Evolutionary conservation across 2,888 invertebrate genomes (phyloP).

Genomic region (Harpalus rubripes): DNA sequence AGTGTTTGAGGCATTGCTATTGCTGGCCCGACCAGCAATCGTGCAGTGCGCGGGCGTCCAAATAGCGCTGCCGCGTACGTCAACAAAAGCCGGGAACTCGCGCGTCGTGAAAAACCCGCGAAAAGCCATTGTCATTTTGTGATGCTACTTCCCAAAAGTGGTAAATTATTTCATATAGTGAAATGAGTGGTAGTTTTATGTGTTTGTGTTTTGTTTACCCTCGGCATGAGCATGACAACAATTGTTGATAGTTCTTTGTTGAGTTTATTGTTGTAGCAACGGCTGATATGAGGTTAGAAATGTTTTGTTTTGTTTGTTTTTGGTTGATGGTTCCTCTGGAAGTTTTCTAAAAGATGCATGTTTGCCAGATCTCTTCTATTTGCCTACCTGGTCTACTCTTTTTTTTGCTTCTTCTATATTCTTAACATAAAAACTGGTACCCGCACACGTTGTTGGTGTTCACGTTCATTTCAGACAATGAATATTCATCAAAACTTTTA

Average conservation of each 20-base stretch:
- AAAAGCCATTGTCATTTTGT: background rate
- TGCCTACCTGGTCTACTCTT: background rate
- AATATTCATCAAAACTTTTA: too few relatives aligned
- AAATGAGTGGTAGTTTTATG: background rate
- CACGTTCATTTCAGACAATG: too few relatives aligned
- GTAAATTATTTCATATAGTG: constrained; percentile 30
- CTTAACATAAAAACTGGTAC: too few relatives aligned
- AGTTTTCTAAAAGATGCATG: background rate
- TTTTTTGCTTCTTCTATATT: too few relatives aligned
- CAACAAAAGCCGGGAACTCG: constrained; percentile 36
- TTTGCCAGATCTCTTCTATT: background rate
- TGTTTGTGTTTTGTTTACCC: constrained; percentile 50
- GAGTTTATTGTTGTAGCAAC: constrained; percentile 28
- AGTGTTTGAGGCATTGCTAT: constrained; percentile 12
- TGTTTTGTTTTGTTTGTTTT: background rate
- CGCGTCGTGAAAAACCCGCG: background rate
- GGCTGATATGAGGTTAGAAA: constrained; percentile 19
- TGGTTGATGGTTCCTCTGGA: background rate
- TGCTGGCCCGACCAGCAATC: constrained; percentile 34
- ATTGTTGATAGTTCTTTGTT: constrained; percentile 17
- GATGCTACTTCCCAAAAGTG: constrained; percentile 7
- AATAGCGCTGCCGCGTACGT: background rate
- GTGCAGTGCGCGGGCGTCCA: constrained; percentile 47
- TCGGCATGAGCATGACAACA: constrained; percentile 25
- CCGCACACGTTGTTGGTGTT: too few relatives aligned